Base-by-base conservation (phyloP, 2,113 vertebrate genomes). In the Typhlomys cinereus region DNA sequence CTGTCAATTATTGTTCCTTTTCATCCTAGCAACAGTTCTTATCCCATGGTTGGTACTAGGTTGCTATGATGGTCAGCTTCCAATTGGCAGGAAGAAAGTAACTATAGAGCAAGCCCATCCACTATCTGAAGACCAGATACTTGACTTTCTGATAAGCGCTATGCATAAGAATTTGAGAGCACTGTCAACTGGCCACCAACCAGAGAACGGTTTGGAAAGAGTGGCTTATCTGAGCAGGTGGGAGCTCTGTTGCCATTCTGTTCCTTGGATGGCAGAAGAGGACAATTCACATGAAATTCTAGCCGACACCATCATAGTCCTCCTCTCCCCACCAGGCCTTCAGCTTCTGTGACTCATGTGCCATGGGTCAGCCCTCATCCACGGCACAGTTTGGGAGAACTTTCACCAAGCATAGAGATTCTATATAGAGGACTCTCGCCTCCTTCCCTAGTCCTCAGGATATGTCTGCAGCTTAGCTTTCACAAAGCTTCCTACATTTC, bases 361-460 rank as follows among this genome's bases (percentile, higher is more conserved):
- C 21, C 25, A 0, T 17, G 36, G 46, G 8, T 1, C 9, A 18
- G 15, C 54, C 12, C 20, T 44, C 21, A 9, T 7, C 31, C 36
- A n/a, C 1, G 2, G 5, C 80, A 39, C 13, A 69, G 10, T 15
- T 7, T n/a, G 31, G 4, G 29, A 25, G 61, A 69, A 57, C 52
- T 75, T 50, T 44, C 48, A 14, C 13, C 61, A 44, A 61, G 14
- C 14, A 20, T 15, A 2, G 11, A 21, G 20, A 5, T 39, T 62
- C 41, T 1, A 0, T 69, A 20, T 11, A 1, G 20, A 7, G 20
- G 20, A 4, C 14, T 34, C 21, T 36, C 36, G 67, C 17, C 23
- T 36, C 4, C 11, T 50, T 31, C 21, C 15, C 44, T 0, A 36
- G 18, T 36, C 70, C n/a, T 36, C 2, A 44, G 69, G 34, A 73